phyloP scores from a whole-genome alignment of 30 jellyfish, hydroid and myxozoan genomes.

The Turritopsis rubra region DNA sequence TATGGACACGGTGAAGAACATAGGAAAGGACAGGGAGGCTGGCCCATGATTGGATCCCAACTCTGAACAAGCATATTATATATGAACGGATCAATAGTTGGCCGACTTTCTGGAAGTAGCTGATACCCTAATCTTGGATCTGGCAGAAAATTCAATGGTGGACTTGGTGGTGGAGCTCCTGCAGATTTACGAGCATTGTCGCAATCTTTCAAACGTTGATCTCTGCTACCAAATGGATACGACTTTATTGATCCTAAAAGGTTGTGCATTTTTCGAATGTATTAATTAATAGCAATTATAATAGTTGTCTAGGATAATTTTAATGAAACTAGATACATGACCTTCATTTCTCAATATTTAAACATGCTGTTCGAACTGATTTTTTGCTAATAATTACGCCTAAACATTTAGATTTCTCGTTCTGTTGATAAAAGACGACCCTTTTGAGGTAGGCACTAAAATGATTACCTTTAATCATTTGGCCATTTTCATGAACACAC shows the following conservation, averaged over 20 bases:
- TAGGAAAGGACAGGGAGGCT: conserved; percentile 56
- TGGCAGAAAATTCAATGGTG: conserved; percentile 54
- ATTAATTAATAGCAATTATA: no score
- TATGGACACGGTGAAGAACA: conserved; percentile 44
- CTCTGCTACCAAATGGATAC: conserved; percentile 62
- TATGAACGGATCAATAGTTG: conserved; percentile 19
- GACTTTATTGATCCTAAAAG: conserved; percentile 60
- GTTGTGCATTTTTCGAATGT: no score
- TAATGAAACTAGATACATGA: no score
- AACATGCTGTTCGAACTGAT: no score
- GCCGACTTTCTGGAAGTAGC: not conserved
- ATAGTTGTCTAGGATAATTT: no score
- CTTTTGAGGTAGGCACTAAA: no score
- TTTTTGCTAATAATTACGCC: no score
- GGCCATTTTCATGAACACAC: conserved; percentile 94
- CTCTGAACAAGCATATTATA: conserved; percentile 34
- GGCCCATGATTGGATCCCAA: conserved; percentile 82
- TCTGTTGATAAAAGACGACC: no score
- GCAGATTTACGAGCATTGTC: conserved; percentile 59
- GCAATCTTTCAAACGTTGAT: conserved; percentile 61
- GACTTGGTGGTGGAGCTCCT: conserved; percentile 77
- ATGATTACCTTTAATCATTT: conserved; percentile 80
- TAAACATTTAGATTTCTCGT: no score
- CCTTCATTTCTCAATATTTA: no score
- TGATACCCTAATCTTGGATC: conserved; percentile 69